Evolutionary conservation across 2,888 invertebrate species (phyloP).

Genomic region (Neoaliturus tenellus): DNA sequence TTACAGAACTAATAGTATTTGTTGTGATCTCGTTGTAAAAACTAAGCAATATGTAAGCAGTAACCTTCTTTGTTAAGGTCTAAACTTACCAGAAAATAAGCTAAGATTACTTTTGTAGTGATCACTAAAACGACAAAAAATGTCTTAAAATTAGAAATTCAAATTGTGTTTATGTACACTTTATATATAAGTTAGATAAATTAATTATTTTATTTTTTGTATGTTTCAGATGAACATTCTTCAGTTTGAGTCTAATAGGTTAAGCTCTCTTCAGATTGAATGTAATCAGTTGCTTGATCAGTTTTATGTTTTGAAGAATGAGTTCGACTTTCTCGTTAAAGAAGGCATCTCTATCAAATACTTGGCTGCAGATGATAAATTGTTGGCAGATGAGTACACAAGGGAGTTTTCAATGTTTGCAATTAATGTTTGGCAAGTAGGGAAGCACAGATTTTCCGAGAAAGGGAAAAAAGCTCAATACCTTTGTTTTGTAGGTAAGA

Average conservation of each 20-base stretch:
- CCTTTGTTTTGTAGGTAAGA: conserved; percentile 40
- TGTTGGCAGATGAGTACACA: background rate
- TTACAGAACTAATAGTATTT: conserved; percentile 8
- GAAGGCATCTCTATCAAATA: conserved; percentile 11
- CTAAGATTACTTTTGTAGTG: too few relatives aligned
- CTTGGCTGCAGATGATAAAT: background rate
- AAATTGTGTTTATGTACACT: too few relatives aligned
- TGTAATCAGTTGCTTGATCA: conserved; percentile 34
- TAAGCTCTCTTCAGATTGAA: conserved; percentile 15
- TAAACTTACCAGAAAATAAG: too few relatives aligned
- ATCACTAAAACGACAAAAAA: too few relatives aligned
- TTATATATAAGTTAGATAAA: too few relatives aligned
- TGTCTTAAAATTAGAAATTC: too few relatives aligned
- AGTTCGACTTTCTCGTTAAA: conserved; percentile 20
- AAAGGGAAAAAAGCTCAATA: conserved; percentile 41
- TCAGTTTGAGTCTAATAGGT: conserved; percentile 24
- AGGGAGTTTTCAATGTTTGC: conserved; percentile 46
- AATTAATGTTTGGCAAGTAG: conserved; percentile 29
- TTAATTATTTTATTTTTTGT: too few relatives aligned
- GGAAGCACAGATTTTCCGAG: conserved; percentile 33
- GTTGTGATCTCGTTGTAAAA: conserved; percentile 35
- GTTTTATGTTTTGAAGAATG: conserved; percentile 40
- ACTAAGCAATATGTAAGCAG: conserved; percentile 40
- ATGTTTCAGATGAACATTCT: conserved; percentile 47
- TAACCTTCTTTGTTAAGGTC: background rate